Percentiles rank a stretch among this genome's conserved stretches.
phyloP scores from a whole-genome alignment of 2,797 vertebrate genomes.

The Lycodopsis pacificus region DNA sequence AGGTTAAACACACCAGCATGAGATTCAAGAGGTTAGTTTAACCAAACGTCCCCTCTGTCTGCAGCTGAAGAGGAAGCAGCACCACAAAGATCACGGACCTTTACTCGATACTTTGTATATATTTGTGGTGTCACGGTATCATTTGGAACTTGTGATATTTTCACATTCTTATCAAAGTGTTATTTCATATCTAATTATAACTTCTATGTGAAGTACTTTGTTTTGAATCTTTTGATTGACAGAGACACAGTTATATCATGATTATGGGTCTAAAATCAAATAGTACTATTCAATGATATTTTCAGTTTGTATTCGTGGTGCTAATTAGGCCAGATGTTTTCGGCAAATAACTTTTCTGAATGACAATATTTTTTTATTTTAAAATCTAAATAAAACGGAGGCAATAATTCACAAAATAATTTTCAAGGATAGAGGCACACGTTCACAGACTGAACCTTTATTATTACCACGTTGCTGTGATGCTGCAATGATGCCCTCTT shows the following conservation, averaged over 20 bases:
- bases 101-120: no score
- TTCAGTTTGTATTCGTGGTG: background rate
- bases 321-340: background rate
- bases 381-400: background rate
- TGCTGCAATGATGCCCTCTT: constrained; percentile 40
- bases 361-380: background rate
- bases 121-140: no score
- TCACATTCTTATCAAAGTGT: no score
- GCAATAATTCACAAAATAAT: background rate
- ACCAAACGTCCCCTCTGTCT: no score
- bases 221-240: background rate
- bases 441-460: background rate
- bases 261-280: background rate
- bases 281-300: background rate
- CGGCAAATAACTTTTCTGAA: background rate
- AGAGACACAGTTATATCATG: background rate
- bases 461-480: background rate
- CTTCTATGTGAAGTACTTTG: no score
- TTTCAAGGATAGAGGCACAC: background rate
- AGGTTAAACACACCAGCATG: no score
- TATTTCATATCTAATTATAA: no score
- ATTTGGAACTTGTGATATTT: no score
- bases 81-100: no score
- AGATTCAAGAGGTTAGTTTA: no score
- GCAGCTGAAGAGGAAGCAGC: no score